phyloP scores from a whole-genome alignment of 2,797 vertebrate species.

The Thaleichthys pacificus region DNA sequence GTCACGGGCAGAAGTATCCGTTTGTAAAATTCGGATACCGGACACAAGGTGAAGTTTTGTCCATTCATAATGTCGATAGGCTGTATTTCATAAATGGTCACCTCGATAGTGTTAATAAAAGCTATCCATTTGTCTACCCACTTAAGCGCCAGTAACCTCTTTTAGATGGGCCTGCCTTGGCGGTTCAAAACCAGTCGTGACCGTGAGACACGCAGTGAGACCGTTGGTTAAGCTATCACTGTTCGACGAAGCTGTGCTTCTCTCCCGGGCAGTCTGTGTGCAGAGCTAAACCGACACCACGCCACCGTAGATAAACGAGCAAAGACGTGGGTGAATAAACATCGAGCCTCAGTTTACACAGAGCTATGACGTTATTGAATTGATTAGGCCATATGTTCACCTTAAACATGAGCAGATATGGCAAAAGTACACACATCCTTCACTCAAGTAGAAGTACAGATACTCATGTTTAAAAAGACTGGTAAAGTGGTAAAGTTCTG shows the following conservation, averaged over 20 bases:
- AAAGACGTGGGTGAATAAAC: constrained; percentile 7
- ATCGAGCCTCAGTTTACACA: background rate
- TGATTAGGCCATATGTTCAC: too few relatives aligned
- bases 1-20: constrained; percentile 53
- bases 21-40: constrained; percentile 52
- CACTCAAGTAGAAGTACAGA: too few relatives aligned
- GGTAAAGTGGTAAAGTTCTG: too few relatives aligned
- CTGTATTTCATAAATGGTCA: background rate
- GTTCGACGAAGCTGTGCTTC: constrained; percentile 43
- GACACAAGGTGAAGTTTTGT: constrained; percentile 37
- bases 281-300: background rate
- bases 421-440: background rate
- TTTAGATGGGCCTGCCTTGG: too few relatives aligned
- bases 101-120: too few relatives aligned
- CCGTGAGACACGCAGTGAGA: too few relatives aligned
- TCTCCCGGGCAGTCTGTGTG: constrained; percentile 26
- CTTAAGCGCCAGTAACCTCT: too few relatives aligned
- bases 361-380: background rate
- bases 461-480: too few relatives aligned
- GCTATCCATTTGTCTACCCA: background rate
- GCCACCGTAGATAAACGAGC: background rate
- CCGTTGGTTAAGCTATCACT: constrained; percentile 6
- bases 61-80: constrained; percentile 8
- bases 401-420: background rate
- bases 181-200: too few relatives aligned